Conservation (phyloP, 2,888 invertebrate species). For the Nephrotoma appendiculata region DNA sequence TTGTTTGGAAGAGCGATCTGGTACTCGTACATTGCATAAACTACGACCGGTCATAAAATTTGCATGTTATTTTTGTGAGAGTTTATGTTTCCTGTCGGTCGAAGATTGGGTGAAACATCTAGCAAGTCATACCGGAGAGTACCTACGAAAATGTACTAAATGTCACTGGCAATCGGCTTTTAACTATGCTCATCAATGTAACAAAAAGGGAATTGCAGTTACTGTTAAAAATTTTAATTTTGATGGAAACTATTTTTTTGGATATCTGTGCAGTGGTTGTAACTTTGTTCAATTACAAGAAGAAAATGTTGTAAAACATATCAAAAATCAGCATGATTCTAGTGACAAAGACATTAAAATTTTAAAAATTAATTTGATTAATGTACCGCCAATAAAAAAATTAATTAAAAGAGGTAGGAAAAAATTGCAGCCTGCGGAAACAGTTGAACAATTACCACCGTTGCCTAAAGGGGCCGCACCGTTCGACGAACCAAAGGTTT, state of each 20-base stretch:
- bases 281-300: conserved; percentile 55
- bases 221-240: not conserved
- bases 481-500: conserved; percentile 11
- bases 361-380: not conserved
- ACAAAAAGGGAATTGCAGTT: conserved; percentile 5
- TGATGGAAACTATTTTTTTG: conserved; percentile 18
- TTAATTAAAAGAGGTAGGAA: not conserved
- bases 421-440: conserved; percentile 12
- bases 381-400: not conserved
- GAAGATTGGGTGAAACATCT: conserved; percentile 46
- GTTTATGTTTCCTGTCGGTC: conserved; percentile 14
- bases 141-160: conserved; percentile 45
- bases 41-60: conserved; percentile 4
- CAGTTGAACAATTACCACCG: not conserved
- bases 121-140: conserved; percentile 65
- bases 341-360: not conserved
- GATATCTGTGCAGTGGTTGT: conserved; percentile 55
- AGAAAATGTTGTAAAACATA: conserved; percentile 45
- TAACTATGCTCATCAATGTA: conserved; percentile 9
- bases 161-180: conserved; percentile 31
- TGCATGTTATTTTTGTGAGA: conserved; percentile 25
- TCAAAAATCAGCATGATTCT: conserved; percentile 24
- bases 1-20: not conserved
- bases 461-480: conserved; percentile 6
- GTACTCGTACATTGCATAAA: not conserved